phyloP scores from a whole-genome alignment of 2,888 invertebrate species.

The Taphrorychus bicolor region DNA sequence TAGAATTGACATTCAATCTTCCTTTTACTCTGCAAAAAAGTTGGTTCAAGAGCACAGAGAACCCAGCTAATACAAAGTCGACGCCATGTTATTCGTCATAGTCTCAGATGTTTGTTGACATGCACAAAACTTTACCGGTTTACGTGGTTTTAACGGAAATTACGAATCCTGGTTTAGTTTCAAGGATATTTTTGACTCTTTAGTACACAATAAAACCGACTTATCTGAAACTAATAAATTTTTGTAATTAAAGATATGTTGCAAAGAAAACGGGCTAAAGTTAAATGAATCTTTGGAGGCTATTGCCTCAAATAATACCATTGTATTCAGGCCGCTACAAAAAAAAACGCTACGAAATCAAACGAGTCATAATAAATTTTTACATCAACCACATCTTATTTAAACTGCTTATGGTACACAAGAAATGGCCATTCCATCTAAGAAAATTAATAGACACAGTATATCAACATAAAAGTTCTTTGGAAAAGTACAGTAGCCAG shows the following conservation, averaged over 20 bases:
- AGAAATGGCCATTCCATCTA: slow-evolving; percentile 18
- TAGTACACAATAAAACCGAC: slow-evolving; percentile 4
- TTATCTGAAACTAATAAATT: slow-evolving; percentile 10
- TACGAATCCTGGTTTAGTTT: not conserved
- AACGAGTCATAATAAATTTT: slow-evolving; percentile 22
- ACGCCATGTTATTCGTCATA: too few species aligned
- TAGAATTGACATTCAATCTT: too few species aligned
- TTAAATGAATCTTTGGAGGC: slow-evolving; percentile 12
- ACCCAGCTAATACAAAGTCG: too few species aligned
- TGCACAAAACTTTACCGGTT: too few species aligned
- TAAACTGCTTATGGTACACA: slow-evolving; percentile 18
- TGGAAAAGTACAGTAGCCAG: slow-evolving; percentile 33
- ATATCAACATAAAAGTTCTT: slow-evolving; percentile 22
- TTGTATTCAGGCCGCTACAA: slow-evolving; percentile 16
- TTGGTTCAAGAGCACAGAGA: too few species aligned
- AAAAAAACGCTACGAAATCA: slow-evolving; percentile 31
- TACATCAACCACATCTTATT: slow-evolving; percentile 26
- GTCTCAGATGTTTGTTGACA: too few species aligned
- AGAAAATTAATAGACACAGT: slow-evolving; percentile 34
- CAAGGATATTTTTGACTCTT: not conserved
- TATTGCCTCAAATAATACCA: slow-evolving; percentile 4
- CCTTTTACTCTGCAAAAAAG: too few species aligned
- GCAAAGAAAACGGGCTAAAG: slow-evolving; percentile 10
- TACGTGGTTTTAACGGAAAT: slow-evolving; percentile 11
- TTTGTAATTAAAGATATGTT: slow-evolving; percentile 13